Evolutionary conservation across 2,113 vertebrate genomes (phyloP), one percentile per base, ranked within the genome.

Genomic region (Cettia cetti): DNA sequence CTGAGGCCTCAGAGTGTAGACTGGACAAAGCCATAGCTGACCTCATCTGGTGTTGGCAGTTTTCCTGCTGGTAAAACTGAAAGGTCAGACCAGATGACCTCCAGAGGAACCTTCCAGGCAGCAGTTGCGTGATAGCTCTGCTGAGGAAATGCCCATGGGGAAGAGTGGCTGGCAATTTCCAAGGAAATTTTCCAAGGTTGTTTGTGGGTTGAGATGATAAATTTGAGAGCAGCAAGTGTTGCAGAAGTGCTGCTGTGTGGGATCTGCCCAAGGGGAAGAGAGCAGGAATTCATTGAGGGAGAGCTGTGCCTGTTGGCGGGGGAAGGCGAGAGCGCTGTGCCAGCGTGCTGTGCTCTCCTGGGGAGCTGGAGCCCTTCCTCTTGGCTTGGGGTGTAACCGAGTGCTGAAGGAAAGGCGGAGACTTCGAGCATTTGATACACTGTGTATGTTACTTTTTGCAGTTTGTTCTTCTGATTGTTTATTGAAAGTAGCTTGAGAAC

Each of bases 131-230:
- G 57, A 26, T 60, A 31, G 72, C 44, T 74, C 52, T 59, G 69
- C 45, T 30, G 44, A 84, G 59, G 63, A 86, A 92, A 70, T 78
- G 77, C 35, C 15, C 13, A 13, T 39, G 54, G 30, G 63, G 63
- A 40, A 81, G 68, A 63, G 40, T 11, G 50, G 33, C 50, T 83
- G 59, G 50, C 28, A 57, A 2, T 86, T 20, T 3, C 31, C 37
- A 88, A 56, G 83, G 35, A 76, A 88, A 69, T 10, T 71, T 90
- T 83, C 27, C 64, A 70, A 92, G 92, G 79, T 92, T 93, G 28
- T 69, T 81, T 86, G 52, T n/a, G 82, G 56, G 52, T 83, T 79
- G 56, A 64, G 86, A 37, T 81, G 68, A 81, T 77, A 52, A 76
- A 61, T 72, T 42, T 6, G 85, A 82, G 78, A 72, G 82, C 90